Percentiles rank a stretch among this genome's conserved stretches.
phyloP scores from a whole-genome alignment of 1,140 invertebrate species.

The Anthonomus grandis region DNA sequence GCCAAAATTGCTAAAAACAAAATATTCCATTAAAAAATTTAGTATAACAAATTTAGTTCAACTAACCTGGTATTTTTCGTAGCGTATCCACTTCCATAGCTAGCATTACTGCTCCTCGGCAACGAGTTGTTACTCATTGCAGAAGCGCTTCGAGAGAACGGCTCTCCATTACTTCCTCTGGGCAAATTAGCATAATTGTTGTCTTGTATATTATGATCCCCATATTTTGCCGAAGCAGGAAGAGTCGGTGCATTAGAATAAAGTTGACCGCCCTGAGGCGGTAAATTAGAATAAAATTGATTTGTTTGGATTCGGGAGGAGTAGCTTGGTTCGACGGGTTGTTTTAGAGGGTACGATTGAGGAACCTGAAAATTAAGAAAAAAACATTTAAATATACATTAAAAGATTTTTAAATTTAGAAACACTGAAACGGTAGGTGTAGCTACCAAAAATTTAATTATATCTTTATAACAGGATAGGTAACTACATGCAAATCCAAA shows the following conservation, averaged over 20 bases:
- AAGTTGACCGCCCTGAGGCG: conserved; percentile 21
- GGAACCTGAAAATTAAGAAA: conserved; percentile 38
- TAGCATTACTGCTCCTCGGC: conserved; percentile 17
- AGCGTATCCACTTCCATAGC: conserved; percentile 22
- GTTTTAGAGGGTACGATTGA: conserved; percentile 46
- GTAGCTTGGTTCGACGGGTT: conserved; percentile 49
- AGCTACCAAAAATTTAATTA: no score
- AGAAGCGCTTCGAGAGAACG: conserved; percentile 29
- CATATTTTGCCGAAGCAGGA: conserved; percentile 11
- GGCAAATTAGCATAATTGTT: conserved; percentile 38
- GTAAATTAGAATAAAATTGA: conserved; percentile 39
- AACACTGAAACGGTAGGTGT: no score
- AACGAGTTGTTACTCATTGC: conserved; percentile 27
- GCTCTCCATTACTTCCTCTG: conserved; percentile 18
- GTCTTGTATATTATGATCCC: conserved; percentile 1
- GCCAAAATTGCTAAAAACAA: conserved; percentile 13
- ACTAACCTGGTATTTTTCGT: conserved; percentile 28
- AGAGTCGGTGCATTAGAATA: conserved; percentile 32
- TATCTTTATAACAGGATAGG: no score
- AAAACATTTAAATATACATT: no score
- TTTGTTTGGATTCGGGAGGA: conserved; percentile 46
- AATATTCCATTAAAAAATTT: not conserved
- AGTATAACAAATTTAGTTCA: no score
- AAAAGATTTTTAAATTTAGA: no score
- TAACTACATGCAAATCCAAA: no score